Conservation (phyloP, 2,888 invertebrate genomes). For the Sicus ferrugineus region DNA sequence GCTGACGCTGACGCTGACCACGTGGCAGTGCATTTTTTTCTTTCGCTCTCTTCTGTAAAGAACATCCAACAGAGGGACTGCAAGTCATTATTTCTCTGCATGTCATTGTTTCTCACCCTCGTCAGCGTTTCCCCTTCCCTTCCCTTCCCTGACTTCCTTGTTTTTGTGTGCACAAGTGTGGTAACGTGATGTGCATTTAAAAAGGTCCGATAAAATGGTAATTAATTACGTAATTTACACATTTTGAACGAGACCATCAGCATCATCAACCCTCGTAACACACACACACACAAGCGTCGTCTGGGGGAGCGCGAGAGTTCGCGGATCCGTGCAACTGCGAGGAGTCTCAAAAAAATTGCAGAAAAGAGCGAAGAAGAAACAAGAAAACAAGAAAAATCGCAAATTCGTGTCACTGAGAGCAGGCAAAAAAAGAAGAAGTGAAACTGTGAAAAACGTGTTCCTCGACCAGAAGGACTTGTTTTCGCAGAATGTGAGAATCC, state of each 20-base stretch:
- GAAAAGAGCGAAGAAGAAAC: constrained; percentile 31
- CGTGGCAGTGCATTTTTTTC: too few species aligned
- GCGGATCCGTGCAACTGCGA: neutral
- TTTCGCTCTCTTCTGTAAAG: too few species aligned
- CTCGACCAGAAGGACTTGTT: constrained; percentile 25
- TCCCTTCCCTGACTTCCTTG: neutral
- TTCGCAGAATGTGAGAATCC: neutral
- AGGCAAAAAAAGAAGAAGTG: constrained; percentile 29
- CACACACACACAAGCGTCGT: neutral
- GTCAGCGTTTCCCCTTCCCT: neutral
- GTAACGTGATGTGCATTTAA: constrained; percentile 46
- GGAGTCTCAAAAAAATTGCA: constrained; percentile 9
- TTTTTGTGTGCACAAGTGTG: constrained; percentile 35
- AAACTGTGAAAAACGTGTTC: constrained; percentile 22
- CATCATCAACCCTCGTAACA: constrained; percentile 21
- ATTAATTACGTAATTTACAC: constrained; percentile 57
- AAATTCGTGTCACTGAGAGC: constrained; percentile 19
- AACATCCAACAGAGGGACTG: neutral
- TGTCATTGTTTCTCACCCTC: neutral
- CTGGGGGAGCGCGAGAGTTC: neutral
- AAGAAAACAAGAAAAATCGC: constrained; percentile 18
- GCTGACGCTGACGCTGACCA: neutral
- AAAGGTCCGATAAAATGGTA: constrained; percentile 46
- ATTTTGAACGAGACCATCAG: constrained; percentile 42
- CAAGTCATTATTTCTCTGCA: neutral